Base-by-base conservation (phyloP, 2,888 invertebrate genomes). In the Tridacna gigas region DNA sequence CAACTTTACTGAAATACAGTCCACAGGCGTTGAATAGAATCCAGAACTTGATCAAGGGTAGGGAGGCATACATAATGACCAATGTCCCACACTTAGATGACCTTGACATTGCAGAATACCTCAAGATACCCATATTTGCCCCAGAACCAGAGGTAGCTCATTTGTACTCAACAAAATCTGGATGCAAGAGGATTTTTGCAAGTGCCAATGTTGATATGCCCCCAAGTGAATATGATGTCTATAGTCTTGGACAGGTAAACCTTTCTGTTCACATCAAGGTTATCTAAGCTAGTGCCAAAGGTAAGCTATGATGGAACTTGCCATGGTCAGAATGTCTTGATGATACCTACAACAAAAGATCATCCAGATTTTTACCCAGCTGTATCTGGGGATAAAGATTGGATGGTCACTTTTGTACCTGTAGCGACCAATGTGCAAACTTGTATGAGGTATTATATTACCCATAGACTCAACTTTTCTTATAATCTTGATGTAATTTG, bases 151-250 rank as follows among this genome's bases (percentile, higher is more conserved):
- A 94, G 66, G 90, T 94, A 0, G 93, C 94, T 26, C 92, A 94
- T 76, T 91, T 95, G 13, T 94, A 94, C 86, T 93, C 93, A 28
- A 94, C 94, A 11, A 95, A 95, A 87, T 95, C 95, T 18, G 95
- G 95, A 0, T 92, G 94, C 81, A 94, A 94, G 88, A 87, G 95
- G 47, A 93, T 95, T 51, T 95, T 95, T 88, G 91, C 92, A 71
- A 92, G 92, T 88, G 94, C 94, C 63, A 90, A 90, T 51, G 93
- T 94, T 2, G 89, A 90, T n/a, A 90, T 93, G 73, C 94, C 95
- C 11, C 94, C 94, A 0, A 93, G 94, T 76, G 94, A 94, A 89
- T 94, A 92, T 83, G 95, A 95, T 88, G 91, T 95, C 12, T 95
- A 94, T 86, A 94, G 93, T 80, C 86, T 93, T 26, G 93, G 92